Evolutionary conservation across 2,888 invertebrate species (phyloP).

Genomic region (Erebia epiphron): DNA sequence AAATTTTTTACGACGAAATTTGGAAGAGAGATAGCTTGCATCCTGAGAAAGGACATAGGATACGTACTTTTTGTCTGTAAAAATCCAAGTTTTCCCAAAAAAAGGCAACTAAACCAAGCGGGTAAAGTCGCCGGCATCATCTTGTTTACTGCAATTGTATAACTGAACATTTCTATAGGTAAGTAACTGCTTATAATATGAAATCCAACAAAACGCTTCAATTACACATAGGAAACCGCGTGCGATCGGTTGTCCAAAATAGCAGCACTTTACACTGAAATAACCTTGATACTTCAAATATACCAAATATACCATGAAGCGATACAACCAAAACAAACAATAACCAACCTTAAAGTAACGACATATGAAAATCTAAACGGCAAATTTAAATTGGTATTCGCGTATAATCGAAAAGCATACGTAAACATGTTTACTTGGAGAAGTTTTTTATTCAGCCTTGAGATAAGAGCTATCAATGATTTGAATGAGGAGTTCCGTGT

Average conservation of each 20-base stretch:
- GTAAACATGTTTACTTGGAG: constrained; percentile 34
- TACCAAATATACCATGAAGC: background rate
- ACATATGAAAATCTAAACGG: background rate
- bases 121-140: too few species aligned
- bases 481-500: constrained; percentile 13
- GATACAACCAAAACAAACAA: background rate
- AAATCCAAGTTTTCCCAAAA: too few species aligned
- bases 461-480: constrained; percentile 23
- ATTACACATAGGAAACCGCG: background rate
- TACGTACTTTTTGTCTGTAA: too few species aligned
- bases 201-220: background rate
- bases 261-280: background rate
- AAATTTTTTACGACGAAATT: too few species aligned
- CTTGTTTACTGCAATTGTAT: too few species aligned
- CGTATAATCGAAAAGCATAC: constrained; percentile 19
- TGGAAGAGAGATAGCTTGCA: too few species aligned
- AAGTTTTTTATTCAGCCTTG: constrained; percentile 11
- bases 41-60: too few species aligned
- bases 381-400: constrained; percentile 15
- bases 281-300: constrained; percentile 9
- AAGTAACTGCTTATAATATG: background rate
- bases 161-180: background rate
- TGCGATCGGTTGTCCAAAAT: constrained; percentile 3
- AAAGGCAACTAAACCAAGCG: too few species aligned
- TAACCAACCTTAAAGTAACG: background rate